Conservation (phyloP, 2,888 invertebrate genomes). For the Thelaira solivaga region DNA sequence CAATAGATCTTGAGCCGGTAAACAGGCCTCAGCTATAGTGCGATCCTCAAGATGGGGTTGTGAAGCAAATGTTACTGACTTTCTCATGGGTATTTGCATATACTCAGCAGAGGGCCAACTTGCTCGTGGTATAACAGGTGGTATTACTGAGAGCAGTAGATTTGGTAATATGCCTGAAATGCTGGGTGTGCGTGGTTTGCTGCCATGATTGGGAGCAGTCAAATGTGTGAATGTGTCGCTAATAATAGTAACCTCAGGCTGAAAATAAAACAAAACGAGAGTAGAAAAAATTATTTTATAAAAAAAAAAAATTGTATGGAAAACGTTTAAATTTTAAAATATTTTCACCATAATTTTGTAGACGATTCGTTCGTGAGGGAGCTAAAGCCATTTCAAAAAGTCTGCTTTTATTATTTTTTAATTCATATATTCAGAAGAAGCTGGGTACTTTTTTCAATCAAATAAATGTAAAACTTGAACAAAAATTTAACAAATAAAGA, state of each 20-base stretch:
- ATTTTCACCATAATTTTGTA: too few relatives aligned
- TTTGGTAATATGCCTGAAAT: constrained; percentile 84
- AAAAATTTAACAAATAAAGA: too few relatives aligned
- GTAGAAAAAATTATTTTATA: not conserved
- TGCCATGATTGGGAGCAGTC: constrained; percentile 57
- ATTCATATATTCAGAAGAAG: too few relatives aligned
- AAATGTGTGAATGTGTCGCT: constrained; percentile 67
- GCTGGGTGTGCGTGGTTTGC: constrained; percentile 80
- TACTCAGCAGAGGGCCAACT: constrained; percentile 87
- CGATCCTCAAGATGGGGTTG: constrained; percentile 81
- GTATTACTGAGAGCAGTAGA: constrained; percentile 84
- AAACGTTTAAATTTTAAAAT: not conserved
- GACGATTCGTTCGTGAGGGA: too few relatives aligned
- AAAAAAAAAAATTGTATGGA: not conserved
- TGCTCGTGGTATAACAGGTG: constrained; percentile 86
- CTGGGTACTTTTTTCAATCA: too few relatives aligned
- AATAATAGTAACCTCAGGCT: constrained; percentile 74
- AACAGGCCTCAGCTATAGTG: constrained; percentile 72
- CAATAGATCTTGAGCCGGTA: constrained; percentile 81
- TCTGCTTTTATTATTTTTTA: too few relatives aligned
- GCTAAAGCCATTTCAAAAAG: too few relatives aligned
- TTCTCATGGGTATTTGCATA: constrained; percentile 79
- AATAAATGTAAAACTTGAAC: too few relatives aligned
- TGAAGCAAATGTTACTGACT: constrained; percentile 82
- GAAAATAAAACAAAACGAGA: constrained; percentile 13